phyloP scores from a whole-genome alignment of 2,113 vertebrate species.

The Dryoscopus gambensis region DNA sequence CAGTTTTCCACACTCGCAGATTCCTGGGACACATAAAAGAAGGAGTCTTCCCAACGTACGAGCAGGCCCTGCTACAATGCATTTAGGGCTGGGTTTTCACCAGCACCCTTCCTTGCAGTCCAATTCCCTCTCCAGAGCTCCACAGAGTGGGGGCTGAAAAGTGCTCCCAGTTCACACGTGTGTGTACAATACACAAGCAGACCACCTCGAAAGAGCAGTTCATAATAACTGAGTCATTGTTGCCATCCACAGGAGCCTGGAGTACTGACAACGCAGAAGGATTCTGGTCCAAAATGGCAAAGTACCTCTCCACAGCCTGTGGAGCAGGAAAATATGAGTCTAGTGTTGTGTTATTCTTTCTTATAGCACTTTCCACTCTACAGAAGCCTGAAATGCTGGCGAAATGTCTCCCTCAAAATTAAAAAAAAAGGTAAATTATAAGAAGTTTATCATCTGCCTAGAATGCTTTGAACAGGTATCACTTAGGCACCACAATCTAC shows the following conservation, averaged over 20 bases:
- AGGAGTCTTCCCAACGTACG: rapidly evolving
- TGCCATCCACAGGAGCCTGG: conserved; percentile 61
- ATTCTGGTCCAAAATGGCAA: conserved; percentile 35
- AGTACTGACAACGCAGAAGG: conserved; percentile 2
- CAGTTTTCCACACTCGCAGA: neutral
- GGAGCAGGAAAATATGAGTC: conserved; percentile 8
- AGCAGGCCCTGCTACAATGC: neutral
- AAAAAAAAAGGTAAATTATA: neutral
- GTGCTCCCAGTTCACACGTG: rapidly evolving
- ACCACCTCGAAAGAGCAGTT: neutral
- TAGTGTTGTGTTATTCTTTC: neutral
- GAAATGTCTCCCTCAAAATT: neutral
- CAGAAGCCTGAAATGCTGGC: neutral
- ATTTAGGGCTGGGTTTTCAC: neutral
- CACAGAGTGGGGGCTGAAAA: neutral
- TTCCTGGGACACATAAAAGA: neutral
- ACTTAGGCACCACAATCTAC: neutral
- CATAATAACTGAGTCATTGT: conserved; percentile 53
- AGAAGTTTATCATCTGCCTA: neutral
- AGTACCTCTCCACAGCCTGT: neutral
- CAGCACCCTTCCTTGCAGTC: neutral
- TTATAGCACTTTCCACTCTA: neutral
- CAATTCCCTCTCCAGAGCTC: neutral
- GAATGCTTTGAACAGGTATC: neutral
- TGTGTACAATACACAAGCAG: neutral